Percentiles rank a stretch among this genome's conserved stretches.
Evolutionary conservation across 2,888 invertebrate species (phyloP).

Genomic region (Spodoptera exigua): DNA sequence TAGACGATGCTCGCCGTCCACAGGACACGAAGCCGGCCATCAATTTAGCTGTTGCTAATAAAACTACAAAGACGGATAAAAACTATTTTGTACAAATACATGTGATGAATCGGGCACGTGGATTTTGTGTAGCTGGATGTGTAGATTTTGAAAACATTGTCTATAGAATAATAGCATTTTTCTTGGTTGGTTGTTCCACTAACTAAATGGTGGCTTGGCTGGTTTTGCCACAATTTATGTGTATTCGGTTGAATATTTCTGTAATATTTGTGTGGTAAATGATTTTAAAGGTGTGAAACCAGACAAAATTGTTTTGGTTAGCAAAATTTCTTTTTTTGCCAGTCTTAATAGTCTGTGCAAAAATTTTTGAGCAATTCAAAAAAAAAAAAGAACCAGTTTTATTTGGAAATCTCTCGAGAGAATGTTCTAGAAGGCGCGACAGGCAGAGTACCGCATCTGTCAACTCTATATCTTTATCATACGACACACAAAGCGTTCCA

Average conservation of each 20-base stretch:
- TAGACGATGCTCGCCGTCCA: slow-evolving; percentile 61
- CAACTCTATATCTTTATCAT: slow-evolving; percentile 67
- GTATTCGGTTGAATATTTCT: too few species aligned
- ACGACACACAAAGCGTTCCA: slow-evolving; percentile 74
- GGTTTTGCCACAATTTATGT: too few species aligned
- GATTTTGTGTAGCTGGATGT: slow-evolving; percentile 53
- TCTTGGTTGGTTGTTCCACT: too few species aligned
- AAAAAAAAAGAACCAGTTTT: too few species aligned
- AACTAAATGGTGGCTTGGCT: background rate
- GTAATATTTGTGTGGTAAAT: too few species aligned
- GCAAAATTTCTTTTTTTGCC: too few species aligned
- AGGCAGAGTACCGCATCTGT: slow-evolving; percentile 61
- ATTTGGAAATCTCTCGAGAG: background rate
- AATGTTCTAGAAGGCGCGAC: slow-evolving; percentile 42
- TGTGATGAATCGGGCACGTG: slow-evolving; percentile 66
- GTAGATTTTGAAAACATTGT: background rate
- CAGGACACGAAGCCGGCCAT: slow-evolving; percentile 66
- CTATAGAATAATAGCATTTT: too few species aligned
- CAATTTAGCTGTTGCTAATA: slow-evolving; percentile 72
- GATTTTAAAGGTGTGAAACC: too few species aligned
- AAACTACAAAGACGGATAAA: slow-evolving; percentile 70
- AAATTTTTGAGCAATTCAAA: too few species aligned
- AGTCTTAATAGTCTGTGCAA: too few species aligned
- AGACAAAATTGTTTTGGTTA: too few species aligned
- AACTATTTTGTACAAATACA: slow-evolving; percentile 73